Base-by-base conservation (phyloP, 1,140 invertebrate species). In the Drosophila sechellia region DNA sequence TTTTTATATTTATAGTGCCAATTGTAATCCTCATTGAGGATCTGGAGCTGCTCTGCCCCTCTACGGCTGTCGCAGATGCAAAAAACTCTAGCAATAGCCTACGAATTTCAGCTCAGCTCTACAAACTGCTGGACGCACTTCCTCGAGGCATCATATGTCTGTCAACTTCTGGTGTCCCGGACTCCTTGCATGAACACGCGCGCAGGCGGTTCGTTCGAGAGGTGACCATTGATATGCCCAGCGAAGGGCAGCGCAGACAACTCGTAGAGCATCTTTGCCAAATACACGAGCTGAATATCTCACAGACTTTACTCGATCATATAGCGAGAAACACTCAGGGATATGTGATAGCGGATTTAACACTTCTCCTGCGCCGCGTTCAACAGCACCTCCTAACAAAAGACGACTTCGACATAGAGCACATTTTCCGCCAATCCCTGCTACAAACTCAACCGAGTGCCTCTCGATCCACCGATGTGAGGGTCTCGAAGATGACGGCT, bases 201-300 rank as follows among this genome's bases (percentile, higher is more conserved):
- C 77, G 90, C 89, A 13, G 92, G 77, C 84, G 93, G 35, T 92
- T 93, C 60, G 85, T 92, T 22, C 69, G 90, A 27, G 93, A 93
- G 49, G 74, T 92, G 3, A 11, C 48, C 55, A 95, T 97, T 65
- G 95, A 95, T 66, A 91, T 95, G 31, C 96, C 96, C 5, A 96
- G 93, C n/a, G 76, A 80, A 5, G 25, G 68, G 42, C 52, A 87
- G 13, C 89, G 90, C 13, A 34, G 34, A 13, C 25, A 42, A 3
- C 49, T 92, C 0, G 70, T 92, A 12, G 17, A 49, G 0, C 49
- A 55, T 2, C 64, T 84, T 4, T 70, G 73, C 10, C 4, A 31
- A 20, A 53, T 45, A 10, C 53, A 71, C 25, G 15, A 57, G 2
- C 49, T 54, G 13, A 3, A 49, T 0, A 6, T 43, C 3, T 39